phyloP scores from a whole-genome alignment of 1,140 invertebrate genomes.

The Drosophila busckii region DNA sequence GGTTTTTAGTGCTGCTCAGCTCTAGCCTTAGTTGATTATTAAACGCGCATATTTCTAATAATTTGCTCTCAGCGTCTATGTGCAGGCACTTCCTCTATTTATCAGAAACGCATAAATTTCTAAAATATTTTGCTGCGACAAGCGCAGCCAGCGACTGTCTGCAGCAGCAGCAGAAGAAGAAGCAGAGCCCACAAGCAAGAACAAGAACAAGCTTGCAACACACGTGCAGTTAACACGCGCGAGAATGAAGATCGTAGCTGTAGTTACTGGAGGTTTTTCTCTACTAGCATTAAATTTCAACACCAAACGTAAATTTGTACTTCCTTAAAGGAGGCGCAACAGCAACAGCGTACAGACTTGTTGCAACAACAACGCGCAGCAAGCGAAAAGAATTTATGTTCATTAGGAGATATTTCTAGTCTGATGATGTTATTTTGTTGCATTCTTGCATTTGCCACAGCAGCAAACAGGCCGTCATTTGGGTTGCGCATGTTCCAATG shows the following conservation, averaged over 20 bases:
- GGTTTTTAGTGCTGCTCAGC: slow-evolving; percentile 1
- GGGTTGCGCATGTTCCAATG: slow-evolving; percentile 5
- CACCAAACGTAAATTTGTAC: slow-evolving; percentile 76
- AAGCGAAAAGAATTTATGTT: slow-evolving; percentile 76
- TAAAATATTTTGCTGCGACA: slow-evolving; percentile 58
- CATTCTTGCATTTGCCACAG: slow-evolving; percentile 72
- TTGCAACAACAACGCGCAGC: slow-evolving; percentile 17
- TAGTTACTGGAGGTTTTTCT: slow-evolving; percentile 8
- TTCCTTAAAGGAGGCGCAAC: slow-evolving; percentile 63
- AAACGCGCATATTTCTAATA: slow-evolving; percentile 75
- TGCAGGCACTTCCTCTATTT: slow-evolving; percentile 70
- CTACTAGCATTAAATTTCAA: slow-evolving; percentile 73
- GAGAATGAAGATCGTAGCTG: slow-evolving; percentile 17
- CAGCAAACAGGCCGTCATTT: slow-evolving; percentile 11
- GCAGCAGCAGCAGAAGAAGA: slow-evolving; percentile 15
- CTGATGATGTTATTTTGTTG: slow-evolving; percentile 78
- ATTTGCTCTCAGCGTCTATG: slow-evolving; percentile 52
- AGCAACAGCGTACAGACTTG: slow-evolving; percentile 1
- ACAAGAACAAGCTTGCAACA: slow-evolving; percentile 8
- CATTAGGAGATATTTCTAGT: slow-evolving; percentile 78
- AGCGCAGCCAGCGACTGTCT: slow-evolving; percentile 23
- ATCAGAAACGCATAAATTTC: slow-evolving; percentile 77
- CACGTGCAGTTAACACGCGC: slow-evolving; percentile 32
- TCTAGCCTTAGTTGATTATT: slow-evolving; percentile 33
- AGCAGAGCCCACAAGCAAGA: slow-evolving; percentile 20